phyloP scores from a whole-genome alignment of 2,888 invertebrate genomes.

The Drosophila cognata region DNA sequence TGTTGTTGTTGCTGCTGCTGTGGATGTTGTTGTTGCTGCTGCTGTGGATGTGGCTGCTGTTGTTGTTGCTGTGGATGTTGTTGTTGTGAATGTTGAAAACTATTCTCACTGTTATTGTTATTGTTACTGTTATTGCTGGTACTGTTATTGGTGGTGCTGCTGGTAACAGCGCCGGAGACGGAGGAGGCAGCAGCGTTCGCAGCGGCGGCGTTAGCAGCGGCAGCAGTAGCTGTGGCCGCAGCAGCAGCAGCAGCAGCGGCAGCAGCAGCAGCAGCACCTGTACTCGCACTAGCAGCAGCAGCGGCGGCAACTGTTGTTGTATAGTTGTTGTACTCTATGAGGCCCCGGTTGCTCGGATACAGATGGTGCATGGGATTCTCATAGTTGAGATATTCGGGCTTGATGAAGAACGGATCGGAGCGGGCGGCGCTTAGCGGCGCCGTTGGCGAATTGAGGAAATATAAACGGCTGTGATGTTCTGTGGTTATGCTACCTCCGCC shows the following conservation, averaged over 20 bases:
- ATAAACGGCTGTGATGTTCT: constrained; percentile 83
- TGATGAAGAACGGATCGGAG: constrained; percentile 81
- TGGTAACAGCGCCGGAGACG: constrained; percentile 29
- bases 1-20: constrained; percentile 34
- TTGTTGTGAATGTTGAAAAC: constrained; percentile 19
- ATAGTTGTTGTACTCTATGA: constrained; percentile 82
- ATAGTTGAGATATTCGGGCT: constrained; percentile 84
- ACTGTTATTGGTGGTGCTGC: constrained; percentile 13
- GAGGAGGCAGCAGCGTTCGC: constrained; percentile 22
- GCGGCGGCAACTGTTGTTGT: constrained; percentile 70
- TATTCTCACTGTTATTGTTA: constrained; percentile 31
- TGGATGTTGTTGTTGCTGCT: constrained; percentile 31
- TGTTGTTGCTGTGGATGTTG: constrained; percentile 29
- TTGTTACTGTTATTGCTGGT: constrained; percentile 34
- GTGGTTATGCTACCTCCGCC: constrained; percentile 84
- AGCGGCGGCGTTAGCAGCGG: constrained; percentile 55
- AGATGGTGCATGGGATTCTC: constrained; percentile 84
- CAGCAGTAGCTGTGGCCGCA: constrained; percentile 41
- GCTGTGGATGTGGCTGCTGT: constrained; percentile 16
- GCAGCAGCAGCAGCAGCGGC: constrained; percentile 68
- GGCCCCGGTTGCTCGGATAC: constrained; percentile 81
- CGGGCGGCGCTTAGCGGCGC: constrained; percentile 80
- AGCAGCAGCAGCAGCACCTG: constrained; percentile 69
- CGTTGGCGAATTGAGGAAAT: constrained; percentile 81
- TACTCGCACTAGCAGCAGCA: constrained; percentile 54